Base-by-base conservation (phyloP, 2,888 invertebrate species). In the Drosophila picticornis region DNA sequence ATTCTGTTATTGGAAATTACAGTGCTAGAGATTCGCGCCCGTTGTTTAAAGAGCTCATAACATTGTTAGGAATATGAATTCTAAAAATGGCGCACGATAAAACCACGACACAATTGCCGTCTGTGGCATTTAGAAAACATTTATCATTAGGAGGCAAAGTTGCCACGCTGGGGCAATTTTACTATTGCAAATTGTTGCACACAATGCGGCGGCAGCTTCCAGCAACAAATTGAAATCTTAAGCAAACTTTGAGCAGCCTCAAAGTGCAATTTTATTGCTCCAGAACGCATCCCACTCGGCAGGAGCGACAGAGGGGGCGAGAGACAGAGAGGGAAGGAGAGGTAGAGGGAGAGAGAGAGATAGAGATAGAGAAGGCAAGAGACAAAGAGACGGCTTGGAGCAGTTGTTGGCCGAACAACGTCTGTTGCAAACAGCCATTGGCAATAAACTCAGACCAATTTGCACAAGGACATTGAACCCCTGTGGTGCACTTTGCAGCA, bases 381-480 rank as follows among this genome's bases (percentile, higher is more conserved):
- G 40, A 36, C 22, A 48, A 63, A 22, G 31, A 55, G 52, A 63
- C 32, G 50, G 59, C 53, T 55, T 16, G 74, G 57, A 64, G 67
- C 80, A 80, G 70, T 61, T 66, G 81, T 64, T 77, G 73, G 77
- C 66, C 72, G 68, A 74, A 71, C 81, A 63, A 40, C 65, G 80
- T 74, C 83, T 82, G 74, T 69, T 67, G 43, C 68, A 63, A 69
- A 73, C 77, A 77, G 80, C 83, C 83, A 81, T 74, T 76, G 79
- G 88, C 90, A 77, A 90, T 90, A 90, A 88, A 88, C 82, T 81
- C 73, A 78, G 90, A 88, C 87, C 88, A 90, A 88, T 88, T 90
- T 88, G 87, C 81, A 79, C 84, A 86, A 90, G 90, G 87, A 88
- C 88, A 87, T 90, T 88, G 90, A 88, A 88, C 89, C 88, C 88